Evolutionary conservation across 2,113 vertebrate species (phyloP), one percentile per base, ranked within the genome.

Genomic region (Dendropsophus ebraccatus): DNA sequence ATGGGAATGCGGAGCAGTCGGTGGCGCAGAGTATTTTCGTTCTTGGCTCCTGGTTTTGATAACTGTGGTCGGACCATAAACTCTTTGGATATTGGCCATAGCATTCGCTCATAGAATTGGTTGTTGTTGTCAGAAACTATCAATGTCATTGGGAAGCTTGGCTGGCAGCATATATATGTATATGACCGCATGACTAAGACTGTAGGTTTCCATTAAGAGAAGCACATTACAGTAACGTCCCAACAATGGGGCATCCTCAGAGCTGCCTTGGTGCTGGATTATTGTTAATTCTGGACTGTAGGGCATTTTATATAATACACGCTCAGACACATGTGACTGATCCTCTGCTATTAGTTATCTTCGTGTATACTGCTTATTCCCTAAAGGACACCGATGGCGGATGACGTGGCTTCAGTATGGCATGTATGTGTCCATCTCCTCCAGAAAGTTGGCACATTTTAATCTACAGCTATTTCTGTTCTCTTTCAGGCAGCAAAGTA

Each of bases 401-500:
- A n/a, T n/a, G n/a, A n/a, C n/a, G n/a, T n/a, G n/a, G n/a, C n/a
- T n/a, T n/a, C n/a, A n/a, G n/a, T n/a, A n/a, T n/a, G n/a, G n/a
- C n/a, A n/a, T n/a, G n/a, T n/a, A 12, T 50, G 1, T 12, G 1
- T 50, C 5, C 13, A 50, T 50, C 49, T 50, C 52, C 19, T 58
- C 7, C 56, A 60, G 6, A n/a, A n/a, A 60, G 7, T 7, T 60
- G 23, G 8, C 23, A 60, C 23, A 10, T 60, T 65, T 65, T 16
- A 4, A n/a, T 17, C 6, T 62, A 9, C 35, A 11, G 21, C 65
- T 73, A 67, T 77, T 79, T 85, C 19, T 16, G 41, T 17, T 45
- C 87, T 87, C n/a, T 87, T 87, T 86, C 90, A 99, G 97, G 98
- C 90, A 95, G 94, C 58, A 97, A 96, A 84, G 97, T 99, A 80